Conservation (phyloP, 2,113 vertebrate genomes). For the Tachysurus vachellii region DNA sequence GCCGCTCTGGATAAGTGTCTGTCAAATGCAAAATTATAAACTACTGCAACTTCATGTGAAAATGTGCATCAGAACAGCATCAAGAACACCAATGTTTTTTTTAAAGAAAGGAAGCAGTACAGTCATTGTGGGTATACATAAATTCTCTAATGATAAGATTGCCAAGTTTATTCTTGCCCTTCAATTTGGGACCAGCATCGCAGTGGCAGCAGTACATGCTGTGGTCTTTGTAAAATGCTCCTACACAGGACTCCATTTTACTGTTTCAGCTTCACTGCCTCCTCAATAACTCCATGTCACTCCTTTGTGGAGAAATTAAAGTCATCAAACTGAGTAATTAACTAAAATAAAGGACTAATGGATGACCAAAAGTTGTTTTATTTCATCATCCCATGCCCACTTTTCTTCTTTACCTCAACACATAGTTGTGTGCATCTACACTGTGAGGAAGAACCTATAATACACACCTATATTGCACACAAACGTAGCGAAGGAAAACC, state of each 20-base stretch:
- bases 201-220: neutral
- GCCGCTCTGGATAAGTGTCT: too few relatives aligned
- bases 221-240: neutral
- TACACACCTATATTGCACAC: neutral
- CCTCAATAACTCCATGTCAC: neutral
- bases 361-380: neutral
- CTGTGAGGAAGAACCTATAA: neutral
- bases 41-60: neutral
- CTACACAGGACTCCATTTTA: neutral
- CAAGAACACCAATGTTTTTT: neutral
- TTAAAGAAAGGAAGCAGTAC: neutral
- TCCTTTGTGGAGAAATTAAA: neutral
- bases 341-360: neutral
- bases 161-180: neutral
- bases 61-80: neutral
- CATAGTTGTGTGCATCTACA: neutral
- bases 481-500: neutral
- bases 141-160: neutral
- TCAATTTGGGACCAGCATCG: neutral
- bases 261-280: neutral
- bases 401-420: neutral
- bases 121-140: neutral
- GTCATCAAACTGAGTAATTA: neutral
- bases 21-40: neutral
- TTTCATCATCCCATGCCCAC: neutral